Evolutionary conservation across 2,888 invertebrate genomes (phyloP).

Genomic region (Trichopoda pennipes): DNA sequence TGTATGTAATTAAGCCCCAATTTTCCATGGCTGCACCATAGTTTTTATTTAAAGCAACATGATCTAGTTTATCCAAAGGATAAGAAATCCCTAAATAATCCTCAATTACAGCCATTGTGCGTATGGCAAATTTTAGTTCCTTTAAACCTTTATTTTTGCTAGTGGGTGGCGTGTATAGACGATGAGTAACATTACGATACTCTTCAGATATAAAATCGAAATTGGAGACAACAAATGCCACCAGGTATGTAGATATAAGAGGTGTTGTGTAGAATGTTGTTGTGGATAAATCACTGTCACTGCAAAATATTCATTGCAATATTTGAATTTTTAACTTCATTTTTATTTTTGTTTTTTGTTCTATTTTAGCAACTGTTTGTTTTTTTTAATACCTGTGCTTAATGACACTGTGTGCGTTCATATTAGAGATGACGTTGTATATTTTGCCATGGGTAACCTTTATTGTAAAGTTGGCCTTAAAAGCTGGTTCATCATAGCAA

Average conservation of each 20-base stretch:
- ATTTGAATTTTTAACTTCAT: neutral
- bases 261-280: constrained; percentile 82
- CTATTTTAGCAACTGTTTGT: neutral
- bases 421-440: constrained; percentile 80
- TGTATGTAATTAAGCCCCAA: constrained; percentile 93
- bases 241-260: constrained; percentile 89
- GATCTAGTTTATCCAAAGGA: constrained; percentile 90
- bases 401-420: constrained; percentile 72
- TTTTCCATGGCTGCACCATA: constrained; percentile 95
- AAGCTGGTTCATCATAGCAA: constrained; percentile 88
- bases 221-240: constrained; percentile 90
- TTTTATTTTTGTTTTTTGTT: neutral
- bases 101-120: constrained; percentile 80
- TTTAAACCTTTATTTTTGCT: constrained; percentile 71
- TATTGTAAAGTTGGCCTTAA: constrained; percentile 86
- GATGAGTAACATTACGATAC: constrained; percentile 78
- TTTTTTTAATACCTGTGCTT: constrained; percentile 70
- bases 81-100: constrained; percentile 88
- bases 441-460: constrained; percentile 83
- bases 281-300: constrained; percentile 71
- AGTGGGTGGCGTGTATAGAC: constrained; percentile 75
- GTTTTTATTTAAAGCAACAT: constrained; percentile 92
- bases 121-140: constrained; percentile 75
- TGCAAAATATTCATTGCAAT: constrained; percentile 23
- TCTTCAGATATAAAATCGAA: constrained; percentile 80